Percentiles rank a stretch among this genome's conserved stretches.
These are phyloP conservation scores for Drosophila niveifrons DNA, from an alignment of 2,888 invertebrate genomes.

Conservation along the genomic window DNA sequence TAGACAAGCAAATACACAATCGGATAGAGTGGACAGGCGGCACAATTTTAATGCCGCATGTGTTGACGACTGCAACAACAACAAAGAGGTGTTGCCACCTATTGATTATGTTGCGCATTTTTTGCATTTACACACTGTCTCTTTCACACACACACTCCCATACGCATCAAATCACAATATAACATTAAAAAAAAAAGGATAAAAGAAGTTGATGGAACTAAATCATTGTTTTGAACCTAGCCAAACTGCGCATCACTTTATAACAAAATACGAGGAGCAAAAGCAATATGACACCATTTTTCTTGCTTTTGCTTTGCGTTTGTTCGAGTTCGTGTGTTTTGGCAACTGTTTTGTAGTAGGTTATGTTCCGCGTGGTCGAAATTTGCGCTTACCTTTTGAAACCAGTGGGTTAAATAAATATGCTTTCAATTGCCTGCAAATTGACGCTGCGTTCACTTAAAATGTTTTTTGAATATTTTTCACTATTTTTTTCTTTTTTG, in stretches of 20 bases:
- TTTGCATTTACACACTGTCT: slow-evolving; percentile 28
- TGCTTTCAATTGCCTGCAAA: slow-evolving; percentile 46
- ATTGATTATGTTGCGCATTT: slow-evolving; percentile 73
- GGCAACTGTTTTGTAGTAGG: slow-evolving; percentile 74
- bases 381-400: slow-evolving; percentile 69
- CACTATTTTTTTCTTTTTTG: slow-evolving; percentile 22
- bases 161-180: slow-evolving; percentile 17
- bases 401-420: slow-evolving; percentile 67
- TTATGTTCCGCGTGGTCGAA: slow-evolving; percentile 73
- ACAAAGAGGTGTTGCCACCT: slow-evolving; percentile 56
- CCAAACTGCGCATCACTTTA: slow-evolving; percentile 39
- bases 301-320: slow-evolving; percentile 22
- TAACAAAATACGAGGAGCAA: slow-evolving; percentile 14
- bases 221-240: neutral
- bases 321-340: slow-evolving; percentile 60
- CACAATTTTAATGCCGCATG: slow-evolving; percentile 54
- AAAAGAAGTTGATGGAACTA: neutral
- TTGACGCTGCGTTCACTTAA: slow-evolving; percentile 34
- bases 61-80: slow-evolving; percentile 40
- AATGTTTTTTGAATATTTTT: slow-evolving; percentile 48
- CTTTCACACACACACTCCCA: slow-evolving; percentile 1
- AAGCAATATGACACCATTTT: slow-evolving; percentile 73
- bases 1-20: slow-evolving; percentile 6
- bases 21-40: slow-evolving; percentile 29
- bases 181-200: slow-evolving; percentile 5